A percentile compares a stretch with the other conserved stretches of the same genome.
phyloP scores from a whole-genome alignment of 2,888 invertebrate species.

The Andrena hattorfiana region DNA sequence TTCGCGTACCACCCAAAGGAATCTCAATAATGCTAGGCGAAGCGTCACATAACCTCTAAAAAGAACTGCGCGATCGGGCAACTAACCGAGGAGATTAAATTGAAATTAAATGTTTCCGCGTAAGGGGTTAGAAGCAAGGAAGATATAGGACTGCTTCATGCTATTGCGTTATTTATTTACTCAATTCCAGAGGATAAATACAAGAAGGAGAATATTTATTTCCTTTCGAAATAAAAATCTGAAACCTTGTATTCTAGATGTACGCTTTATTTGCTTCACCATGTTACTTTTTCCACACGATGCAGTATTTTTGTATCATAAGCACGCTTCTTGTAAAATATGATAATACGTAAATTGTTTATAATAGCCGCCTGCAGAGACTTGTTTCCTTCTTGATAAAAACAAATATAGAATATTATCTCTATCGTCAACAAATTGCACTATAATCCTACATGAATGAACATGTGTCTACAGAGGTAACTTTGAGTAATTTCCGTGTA shows the following conservation, averaged over 20 bases:
- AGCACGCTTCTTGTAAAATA: conserved; percentile 5
- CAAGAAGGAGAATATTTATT: background rate
- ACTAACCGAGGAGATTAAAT: background rate
- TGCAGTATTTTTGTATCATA: background rate
- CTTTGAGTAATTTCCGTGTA: too few species aligned
- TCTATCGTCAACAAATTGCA: too few species aligned
- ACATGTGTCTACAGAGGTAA: too few species aligned
- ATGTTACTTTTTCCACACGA: background rate
- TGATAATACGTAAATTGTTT: background rate
- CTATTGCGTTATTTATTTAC: background rate
- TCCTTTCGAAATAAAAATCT: conserved; percentile 14
- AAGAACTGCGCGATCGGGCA: background rate
- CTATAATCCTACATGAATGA: too few species aligned
- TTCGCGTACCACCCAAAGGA: background rate
- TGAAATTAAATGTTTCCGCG: background rate
- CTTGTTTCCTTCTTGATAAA: background rate
- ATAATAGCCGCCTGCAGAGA: background rate
- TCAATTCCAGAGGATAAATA: background rate
- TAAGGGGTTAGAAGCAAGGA: conserved; percentile 10
- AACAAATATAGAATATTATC: background rate
- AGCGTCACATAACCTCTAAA: conserved; percentile 36
- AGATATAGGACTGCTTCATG: background rate
- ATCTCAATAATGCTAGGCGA: background rate
- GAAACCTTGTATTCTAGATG: background rate
- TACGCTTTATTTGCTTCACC: conserved; percentile 13